These are phyloP conservation scores for Philhelius pedissequus DNA, from an alignment of 2,888 invertebrate species.

Conservation along the genomic window DNA sequence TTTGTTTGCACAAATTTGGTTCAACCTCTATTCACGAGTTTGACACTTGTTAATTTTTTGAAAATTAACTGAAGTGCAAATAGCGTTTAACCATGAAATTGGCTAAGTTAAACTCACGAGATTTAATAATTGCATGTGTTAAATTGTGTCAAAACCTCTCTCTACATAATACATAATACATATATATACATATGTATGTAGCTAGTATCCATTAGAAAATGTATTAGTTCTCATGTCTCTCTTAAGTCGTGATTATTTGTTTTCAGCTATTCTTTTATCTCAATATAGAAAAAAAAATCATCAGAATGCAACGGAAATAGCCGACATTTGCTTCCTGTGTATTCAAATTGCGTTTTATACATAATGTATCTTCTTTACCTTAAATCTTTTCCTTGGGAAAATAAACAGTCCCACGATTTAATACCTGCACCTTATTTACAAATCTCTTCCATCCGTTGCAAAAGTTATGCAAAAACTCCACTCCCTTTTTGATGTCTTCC, in stretches of 20 bases:
- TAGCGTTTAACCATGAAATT: too few species aligned
- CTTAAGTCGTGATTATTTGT: background rate
- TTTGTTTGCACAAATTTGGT: too few species aligned
- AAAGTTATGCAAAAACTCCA: slow-evolving; percentile 30
- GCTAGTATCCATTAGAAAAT: too few species aligned
- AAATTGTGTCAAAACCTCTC: too few species aligned
- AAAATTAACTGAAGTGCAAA: too few species aligned
- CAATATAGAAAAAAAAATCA: background rate
- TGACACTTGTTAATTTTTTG: too few species aligned
- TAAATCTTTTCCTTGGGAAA: background rate
- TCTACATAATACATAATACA: too few species aligned
- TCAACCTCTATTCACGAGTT: too few species aligned
- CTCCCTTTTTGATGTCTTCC: slow-evolving; percentile 20
- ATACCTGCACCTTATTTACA: background rate
- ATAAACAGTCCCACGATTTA: background rate
- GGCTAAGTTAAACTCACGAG: too few species aligned
- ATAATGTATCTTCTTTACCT: background rate
- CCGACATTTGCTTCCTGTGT: background rate
- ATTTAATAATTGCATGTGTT: too few species aligned
- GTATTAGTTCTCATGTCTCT: background rate
- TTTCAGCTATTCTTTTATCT: too few species aligned
- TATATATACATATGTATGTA: too few species aligned
- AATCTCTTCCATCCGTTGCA: background rate
- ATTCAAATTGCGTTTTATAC: background rate
- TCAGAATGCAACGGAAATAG: background rate